These are phyloP conservation scores for Siphlonurus alternatus DNA, from an alignment of 2,888 invertebrate species.

Conservation along the genomic window DNA sequence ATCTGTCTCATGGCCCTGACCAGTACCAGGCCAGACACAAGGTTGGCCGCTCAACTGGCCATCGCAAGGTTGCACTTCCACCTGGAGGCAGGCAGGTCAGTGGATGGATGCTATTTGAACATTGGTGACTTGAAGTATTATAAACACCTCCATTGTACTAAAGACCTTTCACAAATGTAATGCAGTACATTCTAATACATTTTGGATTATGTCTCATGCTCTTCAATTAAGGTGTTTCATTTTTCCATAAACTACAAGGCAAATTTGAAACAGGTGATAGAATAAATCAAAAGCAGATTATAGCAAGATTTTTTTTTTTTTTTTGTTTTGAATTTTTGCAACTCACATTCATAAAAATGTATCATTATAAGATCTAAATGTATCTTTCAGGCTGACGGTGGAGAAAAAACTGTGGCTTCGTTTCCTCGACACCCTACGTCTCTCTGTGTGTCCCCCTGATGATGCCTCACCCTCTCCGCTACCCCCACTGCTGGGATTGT, in stretches of 20 bases:
- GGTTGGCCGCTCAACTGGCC: conserved; percentile 56
- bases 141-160: no score
- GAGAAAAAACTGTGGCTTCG: conserved; percentile 48
- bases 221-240: no score
- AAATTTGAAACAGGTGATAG: no score
- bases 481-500: conserved; percentile 44
- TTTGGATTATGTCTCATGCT: no score
- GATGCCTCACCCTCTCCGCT: conserved; percentile 30
- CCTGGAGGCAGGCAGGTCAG: conserved; percentile 49
- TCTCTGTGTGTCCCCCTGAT: conserved; percentile 32
- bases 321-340: no score
- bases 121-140: conserved; percentile 12
- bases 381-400: conserved; percentile 38
- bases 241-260: no score
- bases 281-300: no score
- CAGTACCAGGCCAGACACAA: conserved; percentile 43
- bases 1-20: conserved; percentile 52
- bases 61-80: conserved; percentile 57
- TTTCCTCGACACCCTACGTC: conserved; percentile 46
- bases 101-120: conserved; percentile 11
- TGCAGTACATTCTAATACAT: no score
- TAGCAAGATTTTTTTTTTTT: no score
- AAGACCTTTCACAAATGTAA: no score
- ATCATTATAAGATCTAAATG: no score
- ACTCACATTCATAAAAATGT: no score